These are phyloP conservation scores for Aurelia aurita complex sp. Pacific DNA, from an alignment of 30 jellyfish, hydroid and myxozoan species.

Conservation along the genomic window DNA sequence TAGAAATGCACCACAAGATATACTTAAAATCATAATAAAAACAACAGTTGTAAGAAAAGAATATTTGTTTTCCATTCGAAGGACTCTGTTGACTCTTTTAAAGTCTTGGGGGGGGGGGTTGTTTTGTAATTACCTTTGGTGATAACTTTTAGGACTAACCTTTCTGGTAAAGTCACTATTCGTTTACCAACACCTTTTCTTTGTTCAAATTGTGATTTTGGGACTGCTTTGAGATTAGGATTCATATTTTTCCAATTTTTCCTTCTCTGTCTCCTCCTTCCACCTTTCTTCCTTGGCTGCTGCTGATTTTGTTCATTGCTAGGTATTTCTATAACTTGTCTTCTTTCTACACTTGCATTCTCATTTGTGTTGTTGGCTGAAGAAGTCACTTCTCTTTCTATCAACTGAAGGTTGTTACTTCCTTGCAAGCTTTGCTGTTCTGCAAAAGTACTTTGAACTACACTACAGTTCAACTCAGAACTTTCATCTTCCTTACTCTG, in stretches of 20 bases:
- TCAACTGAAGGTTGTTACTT: not conserved
- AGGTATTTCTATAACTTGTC: not conserved
- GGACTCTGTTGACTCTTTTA: too few species aligned
- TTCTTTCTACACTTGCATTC: not conserved
- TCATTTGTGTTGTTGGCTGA: not conserved
- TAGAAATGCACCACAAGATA: too few species aligned
- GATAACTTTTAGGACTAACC: too few species aligned
- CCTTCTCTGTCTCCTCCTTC: constrained; percentile 15
- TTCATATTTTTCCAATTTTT: not conserved
- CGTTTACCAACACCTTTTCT: not conserved
- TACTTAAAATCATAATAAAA: too few species aligned
- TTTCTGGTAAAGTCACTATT: not conserved
- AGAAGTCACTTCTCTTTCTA: not conserved
- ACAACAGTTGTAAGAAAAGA: too few species aligned
- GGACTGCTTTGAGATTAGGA: constrained; percentile 4
- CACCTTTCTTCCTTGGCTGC: constrained; percentile 1
- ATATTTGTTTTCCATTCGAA: too few species aligned
- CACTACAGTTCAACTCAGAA: not conserved
- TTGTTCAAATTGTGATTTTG: not conserved
- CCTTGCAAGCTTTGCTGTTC: not conserved
- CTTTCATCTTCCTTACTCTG: not conserved
- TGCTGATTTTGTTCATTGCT: not conserved
- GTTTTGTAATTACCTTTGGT: too few species aligned
- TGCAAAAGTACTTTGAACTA: not conserved
- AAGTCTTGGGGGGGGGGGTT: too few species aligned